phyloP scores from a whole-genome alignment of 2,113 vertebrate species.

The Hippocampus zosterae region DNA sequence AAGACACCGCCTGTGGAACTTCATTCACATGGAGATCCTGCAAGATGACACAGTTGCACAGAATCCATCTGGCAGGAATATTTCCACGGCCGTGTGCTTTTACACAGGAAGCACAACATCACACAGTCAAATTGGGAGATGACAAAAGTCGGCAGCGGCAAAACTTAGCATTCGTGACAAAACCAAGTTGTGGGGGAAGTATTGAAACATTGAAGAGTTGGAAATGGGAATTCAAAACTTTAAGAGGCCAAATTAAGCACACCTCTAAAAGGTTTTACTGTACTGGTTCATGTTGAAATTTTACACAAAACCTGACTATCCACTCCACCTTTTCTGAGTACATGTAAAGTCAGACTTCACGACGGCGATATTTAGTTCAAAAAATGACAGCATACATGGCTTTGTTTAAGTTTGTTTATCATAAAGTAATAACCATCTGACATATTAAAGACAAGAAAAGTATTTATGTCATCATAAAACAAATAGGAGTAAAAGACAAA shows the following conservation, averaged over 20 bases:
- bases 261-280: background rate
- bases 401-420: background rate
- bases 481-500: constrained; percentile 15
- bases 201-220: background rate
- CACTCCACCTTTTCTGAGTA: too few species aligned
- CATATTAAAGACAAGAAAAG: background rate
- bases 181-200: background rate
- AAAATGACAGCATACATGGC: background rate
- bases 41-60: too few species aligned
- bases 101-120: too few species aligned
- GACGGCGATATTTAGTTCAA: background rate
- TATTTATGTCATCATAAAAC: background rate
- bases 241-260: too few species aligned
- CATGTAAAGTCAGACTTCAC: background rate
- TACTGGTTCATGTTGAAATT: background rate
- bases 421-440: background rate
- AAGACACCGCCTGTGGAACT: too few species aligned
- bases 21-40: too few species aligned
- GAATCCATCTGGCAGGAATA: too few species aligned
- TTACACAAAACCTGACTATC: too few species aligned
- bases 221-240: background rate
- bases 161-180: background rate
- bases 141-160: too few species aligned
- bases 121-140: too few species aligned
- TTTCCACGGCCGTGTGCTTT: too few species aligned